phyloP scores from a whole-genome alignment of 2,888 invertebrate species.

The Aplocera efformata region DNA sequence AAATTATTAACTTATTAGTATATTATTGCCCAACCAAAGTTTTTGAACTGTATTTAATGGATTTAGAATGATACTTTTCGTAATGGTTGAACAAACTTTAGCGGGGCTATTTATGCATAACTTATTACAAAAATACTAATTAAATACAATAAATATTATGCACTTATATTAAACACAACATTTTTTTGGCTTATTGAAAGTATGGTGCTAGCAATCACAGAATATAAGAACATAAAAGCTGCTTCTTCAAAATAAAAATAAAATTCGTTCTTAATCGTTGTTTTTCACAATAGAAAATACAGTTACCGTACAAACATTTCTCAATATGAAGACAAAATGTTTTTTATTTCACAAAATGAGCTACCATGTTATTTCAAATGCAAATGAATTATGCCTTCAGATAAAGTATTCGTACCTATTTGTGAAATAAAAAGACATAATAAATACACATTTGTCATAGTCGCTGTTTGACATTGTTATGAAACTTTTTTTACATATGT shows the following conservation, averaged over 20 bases:
- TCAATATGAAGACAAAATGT: conserved; percentile 2
- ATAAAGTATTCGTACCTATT: too few species aligned
- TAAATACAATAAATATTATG: conserved; percentile 42
- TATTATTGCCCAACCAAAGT: conserved; percentile 13
- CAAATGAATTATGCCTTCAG: too few species aligned
- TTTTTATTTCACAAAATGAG: not conserved
- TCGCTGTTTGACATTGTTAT: too few species aligned
- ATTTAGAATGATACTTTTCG: not conserved
- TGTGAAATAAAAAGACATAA: too few species aligned
- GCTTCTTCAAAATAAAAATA: conserved; percentile 33
- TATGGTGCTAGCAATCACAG: conserved; percentile 73
- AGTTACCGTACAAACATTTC: conserved; percentile 4
- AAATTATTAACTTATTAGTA: conserved; percentile 39
- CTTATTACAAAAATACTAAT: conserved; percentile 33
- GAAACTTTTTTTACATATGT: conserved; percentile 13
- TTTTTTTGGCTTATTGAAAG: conserved; percentile 65
- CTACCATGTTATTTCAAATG: not conserved
- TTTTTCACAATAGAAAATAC: conserved; percentile 5
- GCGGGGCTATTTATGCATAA: conserved; percentile 6
- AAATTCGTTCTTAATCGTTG: conserved; percentile 23
- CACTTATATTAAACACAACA: conserved; percentile 59
- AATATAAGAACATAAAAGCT: conserved; percentile 46
- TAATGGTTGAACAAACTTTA: conserved; percentile 5
- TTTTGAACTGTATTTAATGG: conserved; percentile 2
- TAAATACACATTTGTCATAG: too few species aligned